These are phyloP conservation scores for Mustelus asterias DNA, from an alignment of 2,113 vertebrate species.

Conservation along the genomic window DNA sequence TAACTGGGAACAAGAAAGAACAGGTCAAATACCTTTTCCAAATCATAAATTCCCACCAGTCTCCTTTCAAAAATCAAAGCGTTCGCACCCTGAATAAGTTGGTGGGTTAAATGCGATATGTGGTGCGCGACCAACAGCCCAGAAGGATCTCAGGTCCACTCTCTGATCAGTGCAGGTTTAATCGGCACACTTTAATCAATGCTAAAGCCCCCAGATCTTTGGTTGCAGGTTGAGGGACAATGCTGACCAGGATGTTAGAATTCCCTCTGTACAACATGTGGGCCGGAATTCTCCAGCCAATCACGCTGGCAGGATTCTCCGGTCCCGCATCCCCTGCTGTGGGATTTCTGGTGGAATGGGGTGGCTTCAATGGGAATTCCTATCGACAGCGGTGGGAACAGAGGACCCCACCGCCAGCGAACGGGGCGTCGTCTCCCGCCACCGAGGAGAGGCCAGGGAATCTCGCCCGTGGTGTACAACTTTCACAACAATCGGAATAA, in stretches of 20 bases:
- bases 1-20: slow-evolving; percentile 47
- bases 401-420: no score
- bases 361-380: no score
- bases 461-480: no score
- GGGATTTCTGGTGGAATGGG: no score
- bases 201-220: not conserved
- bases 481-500: not conserved
- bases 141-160: not conserved
- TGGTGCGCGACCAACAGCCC: not conserved
- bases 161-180: not conserved
- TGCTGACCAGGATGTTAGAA: not conserved
- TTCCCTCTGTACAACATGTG: no score
- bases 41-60: no score
- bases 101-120: not conserved
- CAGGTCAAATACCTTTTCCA: not conserved
- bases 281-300: no score
- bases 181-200: not conserved
- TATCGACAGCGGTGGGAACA: no score
- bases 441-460: no score
- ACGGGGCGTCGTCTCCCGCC: no score
- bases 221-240: not conserved
- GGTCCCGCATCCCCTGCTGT: no score
- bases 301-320: no score
- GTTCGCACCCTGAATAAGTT: not conserved
- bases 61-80: not conserved